A percentile compares a stretch with the other conserved stretches of the same genome.
Conservation (phyloP, 1,140 invertebrate genomes). For the Diorhabda sublineata region DNA sequence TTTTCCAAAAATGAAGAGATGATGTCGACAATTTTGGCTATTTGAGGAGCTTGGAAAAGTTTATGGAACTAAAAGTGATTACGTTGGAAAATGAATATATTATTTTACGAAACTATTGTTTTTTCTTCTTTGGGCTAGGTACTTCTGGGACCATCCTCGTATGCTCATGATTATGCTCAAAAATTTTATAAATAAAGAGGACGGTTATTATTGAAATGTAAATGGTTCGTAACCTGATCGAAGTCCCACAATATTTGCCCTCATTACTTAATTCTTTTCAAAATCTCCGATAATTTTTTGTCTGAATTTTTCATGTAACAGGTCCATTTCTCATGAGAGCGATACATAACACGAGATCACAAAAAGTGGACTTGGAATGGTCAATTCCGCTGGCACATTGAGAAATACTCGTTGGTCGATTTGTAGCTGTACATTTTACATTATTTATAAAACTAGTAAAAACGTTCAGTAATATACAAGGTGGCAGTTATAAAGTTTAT, state of each 20-base stretch:
- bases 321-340: conserved; percentile 1
- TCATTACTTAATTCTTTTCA: conserved; percentile 1
- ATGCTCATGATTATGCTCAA: too few relatives aligned
- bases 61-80: too few relatives aligned
- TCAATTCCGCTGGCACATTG: conserved; percentile 1
- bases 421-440: conserved; percentile 2
- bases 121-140: too few relatives aligned
- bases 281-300: not conserved
- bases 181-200: too few relatives aligned
- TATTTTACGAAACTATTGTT: too few relatives aligned
- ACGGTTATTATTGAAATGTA: not conserved
- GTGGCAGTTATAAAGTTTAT: not conserved
- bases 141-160: too few relatives aligned
- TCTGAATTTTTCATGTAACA: conserved; percentile 2
- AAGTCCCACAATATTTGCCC: conserved; percentile 2
- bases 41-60: too few relatives aligned
- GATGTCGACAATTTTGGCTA: too few relatives aligned
- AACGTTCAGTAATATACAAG: not conserved
- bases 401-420: not conserved
- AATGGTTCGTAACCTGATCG: not conserved
- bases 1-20: too few relatives aligned
- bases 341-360: not conserved
- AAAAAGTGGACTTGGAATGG: not conserved
- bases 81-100: too few relatives aligned
- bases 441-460: conserved; percentile 3